phyloP scores from a whole-genome alignment of 2,888 invertebrate species.

The Corythucha ciliata region DNA sequence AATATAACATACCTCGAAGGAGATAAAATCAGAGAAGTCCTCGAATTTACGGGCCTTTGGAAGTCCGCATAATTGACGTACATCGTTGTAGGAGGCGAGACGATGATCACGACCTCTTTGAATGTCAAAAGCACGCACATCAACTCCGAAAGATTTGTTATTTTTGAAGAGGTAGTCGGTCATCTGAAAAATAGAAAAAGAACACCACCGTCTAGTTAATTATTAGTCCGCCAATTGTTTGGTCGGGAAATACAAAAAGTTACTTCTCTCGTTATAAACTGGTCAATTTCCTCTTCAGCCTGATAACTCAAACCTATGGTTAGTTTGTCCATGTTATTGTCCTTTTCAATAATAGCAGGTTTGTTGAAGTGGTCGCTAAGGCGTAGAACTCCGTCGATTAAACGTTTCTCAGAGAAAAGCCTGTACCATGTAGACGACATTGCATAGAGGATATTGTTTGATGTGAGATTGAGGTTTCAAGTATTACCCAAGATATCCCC shows the following conservation, averaged over 20 bases:
- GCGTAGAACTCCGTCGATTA: conserved; percentile 49
- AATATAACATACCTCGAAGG: conserved; percentile 45
- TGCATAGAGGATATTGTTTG: neutral
- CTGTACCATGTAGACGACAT: conserved; percentile 40
- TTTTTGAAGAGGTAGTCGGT: conserved; percentile 58
- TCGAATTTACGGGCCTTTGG: conserved; percentile 57
- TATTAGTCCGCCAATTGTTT: too few species aligned
- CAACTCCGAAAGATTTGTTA: conserved; percentile 63
- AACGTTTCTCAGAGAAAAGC: conserved; percentile 51
- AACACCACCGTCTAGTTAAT: neutral
- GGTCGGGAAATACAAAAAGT: too few species aligned
- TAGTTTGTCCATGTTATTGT: conserved; percentile 59
- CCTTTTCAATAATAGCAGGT: conserved; percentile 55
- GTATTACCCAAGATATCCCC: conserved; percentile 59
- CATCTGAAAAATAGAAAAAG: conserved; percentile 44
- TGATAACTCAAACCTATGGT: conserved; percentile 68
- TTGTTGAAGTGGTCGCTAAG: conserved; percentile 63
- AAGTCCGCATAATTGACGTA: conserved; percentile 66
- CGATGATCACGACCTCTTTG: conserved; percentile 83
- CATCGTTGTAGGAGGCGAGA: conserved; percentile 65
- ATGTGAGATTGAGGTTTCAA: neutral
- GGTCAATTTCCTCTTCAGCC: conserved; percentile 65
- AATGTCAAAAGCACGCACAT: conserved; percentile 71
- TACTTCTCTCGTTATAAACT: conserved; percentile 66
- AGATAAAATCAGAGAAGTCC: conserved; percentile 60